These are phyloP conservation scores for Panthera tigris DNA, from an alignment of 2,113 vertebrate species.

Conservation along the genomic window DNA sequence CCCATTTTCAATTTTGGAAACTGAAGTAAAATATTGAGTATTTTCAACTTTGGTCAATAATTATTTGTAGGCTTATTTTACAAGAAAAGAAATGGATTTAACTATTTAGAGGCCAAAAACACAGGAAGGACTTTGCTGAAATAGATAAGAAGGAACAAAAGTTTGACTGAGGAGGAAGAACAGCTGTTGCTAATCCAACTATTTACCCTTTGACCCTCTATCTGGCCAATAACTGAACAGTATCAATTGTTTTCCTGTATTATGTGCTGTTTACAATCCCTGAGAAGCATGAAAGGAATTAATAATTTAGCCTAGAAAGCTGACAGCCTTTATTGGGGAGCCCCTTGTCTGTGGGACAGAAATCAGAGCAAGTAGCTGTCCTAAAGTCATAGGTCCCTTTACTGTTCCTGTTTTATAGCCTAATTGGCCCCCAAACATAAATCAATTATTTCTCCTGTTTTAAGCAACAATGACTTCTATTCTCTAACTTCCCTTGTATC, in stretches of 20 bases:
- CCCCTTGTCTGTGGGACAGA: constrained; percentile 82
- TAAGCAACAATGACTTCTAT: constrained; percentile 91
- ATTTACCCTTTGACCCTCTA: constrained; percentile 91
- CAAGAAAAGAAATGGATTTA: constrained; percentile 30
- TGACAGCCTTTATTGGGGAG: constrained; percentile 87
- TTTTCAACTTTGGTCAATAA: constrained; percentile 33
- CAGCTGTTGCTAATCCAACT: constrained; percentile 89
- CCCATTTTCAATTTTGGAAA: constrained; percentile 41
- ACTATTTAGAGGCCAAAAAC: constrained; percentile 42
- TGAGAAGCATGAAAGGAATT: constrained; percentile 87
- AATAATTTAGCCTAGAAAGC: constrained; percentile 85
- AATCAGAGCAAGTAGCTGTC: constrained; percentile 81
- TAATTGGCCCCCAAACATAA: constrained; percentile 92
- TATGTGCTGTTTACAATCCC: constrained; percentile 89
- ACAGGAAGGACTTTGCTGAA: constrained; percentile 56
- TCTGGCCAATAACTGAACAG: constrained; percentile 87
- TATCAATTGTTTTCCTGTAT: constrained; percentile 90
- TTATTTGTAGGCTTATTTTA: constrained; percentile 40
- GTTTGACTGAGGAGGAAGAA: constrained; percentile 74
- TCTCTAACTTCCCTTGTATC: constrained; percentile 87
- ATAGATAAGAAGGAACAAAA: constrained; percentile 75
- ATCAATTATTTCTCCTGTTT: constrained; percentile 92
- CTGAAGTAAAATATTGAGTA: constrained; percentile 15
- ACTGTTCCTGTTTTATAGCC: constrained; percentile 91
- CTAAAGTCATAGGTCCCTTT: constrained; percentile 84